A percentile compares a stretch with the other conserved stretches of the same genome.
Conservation (phyloP, 2,797 vertebrate species). For the Sciurus carolinensis region DNA sequence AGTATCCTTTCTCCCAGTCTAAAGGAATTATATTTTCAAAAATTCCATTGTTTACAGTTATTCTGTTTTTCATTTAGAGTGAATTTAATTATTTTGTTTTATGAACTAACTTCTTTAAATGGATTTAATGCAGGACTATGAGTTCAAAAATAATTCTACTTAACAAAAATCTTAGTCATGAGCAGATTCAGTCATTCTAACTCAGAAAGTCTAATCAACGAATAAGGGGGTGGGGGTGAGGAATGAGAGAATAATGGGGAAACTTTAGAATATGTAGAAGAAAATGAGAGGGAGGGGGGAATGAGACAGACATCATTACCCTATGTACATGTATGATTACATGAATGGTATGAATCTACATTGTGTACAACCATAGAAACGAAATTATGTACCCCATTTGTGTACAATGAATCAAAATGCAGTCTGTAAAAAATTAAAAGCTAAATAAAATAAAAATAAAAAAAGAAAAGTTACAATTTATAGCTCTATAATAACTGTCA, state of each 20-base stretch:
- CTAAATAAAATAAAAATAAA: too few species aligned
- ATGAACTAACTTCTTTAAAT: constrained; percentile 61
- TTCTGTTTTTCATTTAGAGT: constrained; percentile 59
- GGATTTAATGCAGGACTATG: constrained; percentile 44
- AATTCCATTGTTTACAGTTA: neutral
- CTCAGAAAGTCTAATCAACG: constrained; percentile 43
- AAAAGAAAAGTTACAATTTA: neutral
- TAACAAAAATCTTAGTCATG: constrained; percentile 68
- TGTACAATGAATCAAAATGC: too few species aligned
- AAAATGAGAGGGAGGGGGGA: too few species aligned
- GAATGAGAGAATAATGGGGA: too few species aligned
- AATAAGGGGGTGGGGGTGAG: neutral
- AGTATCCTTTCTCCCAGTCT: neutral
- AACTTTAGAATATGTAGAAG: too few species aligned
- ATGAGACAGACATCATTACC: too few species aligned
- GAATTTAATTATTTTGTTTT: constrained; percentile 76
- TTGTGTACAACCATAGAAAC: too few species aligned
- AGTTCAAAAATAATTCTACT: constrained; percentile 63
- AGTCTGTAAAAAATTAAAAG: too few species aligned
- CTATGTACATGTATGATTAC: too few species aligned
- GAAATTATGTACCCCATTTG: too few species aligned
- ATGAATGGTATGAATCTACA: too few species aligned
- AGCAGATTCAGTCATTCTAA: constrained; percentile 6
- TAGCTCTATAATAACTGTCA: neutral
- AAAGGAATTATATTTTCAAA: constrained; percentile 1